Evolutionary conservation across 2,888 invertebrate species (phyloP), one percentile per base, ranked within the genome.

Genomic region (Ectemnius lituratus): DNA sequence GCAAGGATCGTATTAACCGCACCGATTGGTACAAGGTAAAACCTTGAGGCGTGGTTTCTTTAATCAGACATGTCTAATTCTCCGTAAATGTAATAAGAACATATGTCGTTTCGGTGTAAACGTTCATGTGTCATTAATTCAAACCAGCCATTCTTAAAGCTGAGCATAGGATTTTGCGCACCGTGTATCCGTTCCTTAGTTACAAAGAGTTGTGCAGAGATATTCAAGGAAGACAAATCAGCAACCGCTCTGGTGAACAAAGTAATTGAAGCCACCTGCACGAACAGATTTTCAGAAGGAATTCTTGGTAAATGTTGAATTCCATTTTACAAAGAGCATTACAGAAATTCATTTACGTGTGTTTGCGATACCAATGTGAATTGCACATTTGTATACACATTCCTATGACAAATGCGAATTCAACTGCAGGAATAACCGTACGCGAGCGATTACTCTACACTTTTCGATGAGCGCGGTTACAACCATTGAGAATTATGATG

Each of bases 51-150:
- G 37, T 57, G 70, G 78, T 75, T 82, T 69, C 72, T 78, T 82
- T 71, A 72, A 83, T 82, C 78, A 78, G 69, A 80, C 74, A 68
- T 72, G 71, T 76, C 74, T 76, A 60, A 74, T 76, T 80, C 73
- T 46, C 73, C 73, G 81, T 83, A 76, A 80, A 82, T 78, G 70
- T 70, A 61, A 57, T 23, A 3, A 3, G 78, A 73, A 83, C 83
- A 83, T 83, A 78, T 83, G 82, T 78, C 73, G 5, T 37, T 37
- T 11, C 37, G 11, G 37, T 37, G 11, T 11, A 37, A 37, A 37
- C 37, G 8, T 37, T 11, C 37, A 37, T 11, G 11, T 37, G 37
- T 37, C 37, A 11, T 37, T 37, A 37, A 37, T 37, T 37, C 37
- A 37, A 37, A 37, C 23, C 58, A 58, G 23, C 4, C 20, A 58